phyloP scores from a whole-genome alignment of 2,113 vertebrate genomes.

The Corythornis vintsioides region DNA sequence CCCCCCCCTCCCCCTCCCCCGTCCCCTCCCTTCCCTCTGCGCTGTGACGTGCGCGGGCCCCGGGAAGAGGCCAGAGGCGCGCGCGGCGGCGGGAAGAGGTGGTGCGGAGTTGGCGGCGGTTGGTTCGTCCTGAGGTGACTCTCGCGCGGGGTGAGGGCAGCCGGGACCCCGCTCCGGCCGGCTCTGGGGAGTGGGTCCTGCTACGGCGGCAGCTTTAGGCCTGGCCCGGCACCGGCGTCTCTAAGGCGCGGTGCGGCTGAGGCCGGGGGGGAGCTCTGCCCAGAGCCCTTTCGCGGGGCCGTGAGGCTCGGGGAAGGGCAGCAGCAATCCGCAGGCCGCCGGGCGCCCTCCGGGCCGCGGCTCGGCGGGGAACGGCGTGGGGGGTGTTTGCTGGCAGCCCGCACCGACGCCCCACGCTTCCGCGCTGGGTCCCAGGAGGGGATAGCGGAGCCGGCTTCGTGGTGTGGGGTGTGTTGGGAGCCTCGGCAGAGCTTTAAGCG shows the following conservation, averaged over 20 bases:
- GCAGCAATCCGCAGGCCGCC: background rate
- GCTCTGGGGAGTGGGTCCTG: background rate
- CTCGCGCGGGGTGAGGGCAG: background rate
- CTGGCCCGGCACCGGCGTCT: background rate
- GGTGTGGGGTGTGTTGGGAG: background rate
- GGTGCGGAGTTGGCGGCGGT: background rate
- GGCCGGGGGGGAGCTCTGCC: background rate
- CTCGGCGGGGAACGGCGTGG: background rate
- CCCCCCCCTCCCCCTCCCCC: background rate
- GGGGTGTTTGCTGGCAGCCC: background rate
- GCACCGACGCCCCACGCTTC: accelerated
- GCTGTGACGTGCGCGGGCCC: background rate
- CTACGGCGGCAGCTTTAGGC: background rate
- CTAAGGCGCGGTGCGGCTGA: background rate
- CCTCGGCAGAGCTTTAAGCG: background rate
- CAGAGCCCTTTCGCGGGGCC: background rate
- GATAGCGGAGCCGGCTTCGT: background rate
- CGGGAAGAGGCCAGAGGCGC: background rate
- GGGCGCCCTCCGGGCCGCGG: background rate
- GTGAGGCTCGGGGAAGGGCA: background rate
- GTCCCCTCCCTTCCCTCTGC: background rate
- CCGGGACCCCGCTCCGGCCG: no score
- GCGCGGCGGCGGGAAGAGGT: background rate
- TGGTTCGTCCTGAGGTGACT: background rate
- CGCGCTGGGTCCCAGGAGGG: background rate